These are phyloP conservation scores for Tenthredo livida DNA, from an alignment of 2,888 invertebrate species.

Conservation along the genomic window DNA sequence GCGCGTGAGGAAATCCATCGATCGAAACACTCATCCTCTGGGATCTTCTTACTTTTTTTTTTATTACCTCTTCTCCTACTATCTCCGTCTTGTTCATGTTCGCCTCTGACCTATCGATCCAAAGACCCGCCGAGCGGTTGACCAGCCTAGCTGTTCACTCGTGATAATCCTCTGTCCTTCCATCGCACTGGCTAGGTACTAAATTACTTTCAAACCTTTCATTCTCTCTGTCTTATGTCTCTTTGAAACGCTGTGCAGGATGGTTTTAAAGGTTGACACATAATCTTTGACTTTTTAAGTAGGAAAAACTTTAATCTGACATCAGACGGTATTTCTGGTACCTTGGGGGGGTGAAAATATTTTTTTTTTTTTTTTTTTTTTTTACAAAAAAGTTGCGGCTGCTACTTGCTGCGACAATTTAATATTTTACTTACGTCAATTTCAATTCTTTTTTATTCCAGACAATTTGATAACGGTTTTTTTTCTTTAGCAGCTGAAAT, in stretches of 20 bases:
- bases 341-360: not conserved
- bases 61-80: not conserved
- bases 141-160: slow-evolving; percentile 36
- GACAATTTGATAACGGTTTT: not conserved
- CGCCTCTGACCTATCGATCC: slow-evolving; percentile 41
- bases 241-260: not conserved
- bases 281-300: not conserved
- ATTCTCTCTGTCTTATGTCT: not conserved
- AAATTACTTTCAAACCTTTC: slow-evolving; percentile 16
- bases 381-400: not conserved
- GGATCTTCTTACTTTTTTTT: slow-evolving; percentile 23
- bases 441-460: not conserved
- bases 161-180: slow-evolving; percentile 40
- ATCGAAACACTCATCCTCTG: slow-evolving; percentile 23
- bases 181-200: slow-evolving; percentile 30
- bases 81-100: not conserved
- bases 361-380: not conserved
- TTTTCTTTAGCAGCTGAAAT: not conserved
- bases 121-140: slow-evolving; percentile 19
- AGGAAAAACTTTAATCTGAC: not conserved
- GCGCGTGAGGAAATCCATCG: slow-evolving; percentile 30
- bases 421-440: not conserved
- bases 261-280: slow-evolving; percentile 3
- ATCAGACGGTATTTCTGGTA: not conserved
- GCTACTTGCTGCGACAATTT: not conserved